These are phyloP conservation scores for Leptobrachium ailaonicum DNA, from an alignment of 2,113 vertebrate species.

Conservation along the genomic window DNA sequence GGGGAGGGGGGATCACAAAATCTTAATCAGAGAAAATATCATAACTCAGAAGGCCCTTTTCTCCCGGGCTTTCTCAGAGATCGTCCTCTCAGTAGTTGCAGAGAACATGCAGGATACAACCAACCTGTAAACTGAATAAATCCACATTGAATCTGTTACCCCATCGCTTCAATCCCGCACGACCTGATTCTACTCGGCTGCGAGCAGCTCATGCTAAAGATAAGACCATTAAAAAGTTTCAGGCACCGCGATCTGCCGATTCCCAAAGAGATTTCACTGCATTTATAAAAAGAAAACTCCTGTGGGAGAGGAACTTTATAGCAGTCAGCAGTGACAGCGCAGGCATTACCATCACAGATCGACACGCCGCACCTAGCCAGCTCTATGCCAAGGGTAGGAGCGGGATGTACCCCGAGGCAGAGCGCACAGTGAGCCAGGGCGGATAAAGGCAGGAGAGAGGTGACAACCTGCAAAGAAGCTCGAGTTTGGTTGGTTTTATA, in stretches of 20 bases:
- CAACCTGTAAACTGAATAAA: background rate
- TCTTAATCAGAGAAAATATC: too few species aligned
- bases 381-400: slow-evolving; percentile 19
- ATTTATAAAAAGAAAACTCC: slow-evolving; percentile 19
- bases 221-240: slow-evolving; percentile 33
- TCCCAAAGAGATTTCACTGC: background rate
- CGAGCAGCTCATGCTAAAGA: background rate
- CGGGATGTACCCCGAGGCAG: slow-evolving; percentile 25
- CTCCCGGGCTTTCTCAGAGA: too few species aligned
- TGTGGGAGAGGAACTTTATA: slow-evolving; percentile 10
- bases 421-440: slow-evolving; percentile 17
- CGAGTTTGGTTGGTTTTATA: too few species aligned
- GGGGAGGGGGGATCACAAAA: too few species aligned
- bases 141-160: background rate
- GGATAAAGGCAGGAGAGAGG: slow-evolving; percentile 1
- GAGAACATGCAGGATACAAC: background rate
- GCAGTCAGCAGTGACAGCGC: slow-evolving; percentile 5
- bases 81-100: background rate
- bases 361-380: background rate
- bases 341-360: background rate
- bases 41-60: too few species aligned
- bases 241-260: background rate
- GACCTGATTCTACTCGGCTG: background rate
- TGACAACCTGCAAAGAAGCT: too few species aligned
- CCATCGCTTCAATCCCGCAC: background rate